Conservation (phyloP, 1,140 invertebrate species). For the Cecropterus lyciades region DNA sequence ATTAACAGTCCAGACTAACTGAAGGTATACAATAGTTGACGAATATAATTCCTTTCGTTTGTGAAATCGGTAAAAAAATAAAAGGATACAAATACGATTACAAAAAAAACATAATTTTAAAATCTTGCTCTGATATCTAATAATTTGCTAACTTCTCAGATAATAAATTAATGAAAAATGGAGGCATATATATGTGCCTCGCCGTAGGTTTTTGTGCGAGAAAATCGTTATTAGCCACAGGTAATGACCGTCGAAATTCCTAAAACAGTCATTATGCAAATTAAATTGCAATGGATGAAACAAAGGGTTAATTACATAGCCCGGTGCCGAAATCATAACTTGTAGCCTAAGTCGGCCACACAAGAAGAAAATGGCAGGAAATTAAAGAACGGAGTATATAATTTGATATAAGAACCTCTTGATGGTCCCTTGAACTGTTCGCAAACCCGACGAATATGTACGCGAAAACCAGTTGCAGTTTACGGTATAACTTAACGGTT, state of each 20-base stretch:
- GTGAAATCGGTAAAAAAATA: too few relatives aligned
- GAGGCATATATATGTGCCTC: too few relatives aligned
- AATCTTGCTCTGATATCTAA: too few relatives aligned
- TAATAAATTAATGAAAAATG: too few relatives aligned
- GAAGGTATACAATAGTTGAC: too few relatives aligned
- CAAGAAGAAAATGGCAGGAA: constrained; percentile 42
- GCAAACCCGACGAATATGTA: constrained; percentile 33
- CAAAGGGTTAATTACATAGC: constrained; percentile 12
- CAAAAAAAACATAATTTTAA: too few relatives aligned
- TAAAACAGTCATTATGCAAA: constrained; percentile 14
- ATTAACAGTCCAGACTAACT: too few relatives aligned
- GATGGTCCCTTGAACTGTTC: constrained; percentile 11
- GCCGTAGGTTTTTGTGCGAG: too few relatives aligned
- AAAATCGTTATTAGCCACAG: too few relatives aligned
- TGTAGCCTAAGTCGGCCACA: constrained; percentile 34
- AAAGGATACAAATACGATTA: too few relatives aligned
- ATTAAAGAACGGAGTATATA: constrained; percentile 36
- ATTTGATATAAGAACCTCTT: constrained; percentile 7
- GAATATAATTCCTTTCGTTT: too few relatives aligned
- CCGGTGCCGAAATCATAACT: neutral
- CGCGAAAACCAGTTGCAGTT: constrained; percentile 41
- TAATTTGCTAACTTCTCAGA: too few relatives aligned
- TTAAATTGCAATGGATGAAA: constrained; percentile 14
- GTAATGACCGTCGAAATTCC: neutral
- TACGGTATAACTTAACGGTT: constrained; percentile 50